These are phyloP conservation scores for Pseudochirops cupreus DNA, from an alignment of 2,797 vertebrate genomes.

Conservation along the genomic window DNA sequence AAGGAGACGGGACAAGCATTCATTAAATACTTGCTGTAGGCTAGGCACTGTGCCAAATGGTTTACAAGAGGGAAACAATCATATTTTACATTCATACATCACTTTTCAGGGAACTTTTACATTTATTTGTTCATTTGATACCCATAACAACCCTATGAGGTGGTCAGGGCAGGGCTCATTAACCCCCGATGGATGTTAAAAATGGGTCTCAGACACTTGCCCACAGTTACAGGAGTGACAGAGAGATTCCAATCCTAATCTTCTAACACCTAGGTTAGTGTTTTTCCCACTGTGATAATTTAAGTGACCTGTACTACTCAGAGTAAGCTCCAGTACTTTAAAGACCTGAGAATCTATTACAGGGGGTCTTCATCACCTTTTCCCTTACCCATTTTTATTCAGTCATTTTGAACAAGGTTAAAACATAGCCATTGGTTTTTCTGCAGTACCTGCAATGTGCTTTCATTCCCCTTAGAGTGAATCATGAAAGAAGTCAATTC, in stretches of 20 bases:
- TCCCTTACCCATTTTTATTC: not conserved
- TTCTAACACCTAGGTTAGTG: not conserved
- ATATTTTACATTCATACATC: not conserved
- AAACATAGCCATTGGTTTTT: not conserved
- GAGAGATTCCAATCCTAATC: not conserved
- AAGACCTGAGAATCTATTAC: not conserved
- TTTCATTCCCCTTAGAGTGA: not conserved
- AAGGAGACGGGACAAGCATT: not conserved
- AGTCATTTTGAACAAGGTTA: not conserved
- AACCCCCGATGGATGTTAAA: not conserved
- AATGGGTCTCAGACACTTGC: not conserved
- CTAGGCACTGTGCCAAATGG: not conserved
- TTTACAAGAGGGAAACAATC: not conserved
- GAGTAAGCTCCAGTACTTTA: not conserved
- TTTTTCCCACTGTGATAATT: not conserved
- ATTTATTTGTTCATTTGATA: not conserved
- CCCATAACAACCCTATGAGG: not conserved
- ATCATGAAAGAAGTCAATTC: not conserved
- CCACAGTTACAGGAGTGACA: not conserved
- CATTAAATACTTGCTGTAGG: not conserved
- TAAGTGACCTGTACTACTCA: not conserved
- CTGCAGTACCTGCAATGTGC: not conserved
- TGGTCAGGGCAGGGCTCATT: not conserved
- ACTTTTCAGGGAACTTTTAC: not conserved
- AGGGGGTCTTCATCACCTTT: not conserved